Conservation (phyloP, 2,888 invertebrate species). For the Platycheirus rosarum region DNA sequence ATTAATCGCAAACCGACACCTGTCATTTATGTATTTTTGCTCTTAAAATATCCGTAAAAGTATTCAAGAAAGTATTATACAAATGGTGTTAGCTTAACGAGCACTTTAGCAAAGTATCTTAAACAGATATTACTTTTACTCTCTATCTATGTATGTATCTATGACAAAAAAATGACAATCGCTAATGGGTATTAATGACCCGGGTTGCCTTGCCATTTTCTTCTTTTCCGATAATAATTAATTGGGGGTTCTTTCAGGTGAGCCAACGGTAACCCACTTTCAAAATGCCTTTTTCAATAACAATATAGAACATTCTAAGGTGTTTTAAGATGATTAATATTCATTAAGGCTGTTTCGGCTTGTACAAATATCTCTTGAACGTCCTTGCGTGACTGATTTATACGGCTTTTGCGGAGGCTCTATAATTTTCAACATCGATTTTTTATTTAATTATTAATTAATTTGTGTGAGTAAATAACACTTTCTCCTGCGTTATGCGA, state of each 20-base stretch:
- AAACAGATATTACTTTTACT: slow-evolving; percentile 44
- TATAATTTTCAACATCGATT: slow-evolving; percentile 31
- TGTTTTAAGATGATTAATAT: slow-evolving; percentile 64
- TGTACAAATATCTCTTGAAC: background rate
- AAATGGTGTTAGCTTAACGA: background rate
- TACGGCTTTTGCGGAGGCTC: slow-evolving; percentile 19
- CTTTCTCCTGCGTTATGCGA: background rate
- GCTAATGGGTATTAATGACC: slow-evolving; percentile 67
- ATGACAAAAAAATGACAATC: slow-evolving; percentile 39
- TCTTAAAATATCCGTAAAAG: slow-evolving; percentile 21
- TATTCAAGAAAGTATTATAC: background rate
- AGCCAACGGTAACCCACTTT: background rate
- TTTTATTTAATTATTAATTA: slow-evolving; percentile 45
- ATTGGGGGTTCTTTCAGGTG: slow-evolving; percentile 10
- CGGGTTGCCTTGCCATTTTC: slow-evolving; percentile 6
- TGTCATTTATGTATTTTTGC: slow-evolving; percentile 45
- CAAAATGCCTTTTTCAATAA: background rate
- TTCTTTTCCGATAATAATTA: slow-evolving; percentile 14
- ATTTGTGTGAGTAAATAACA: slow-evolving; percentile 5
- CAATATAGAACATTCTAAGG: slow-evolving; percentile 42
- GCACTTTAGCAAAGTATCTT: slow-evolving; percentile 32
- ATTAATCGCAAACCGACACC: slow-evolving; percentile 58
- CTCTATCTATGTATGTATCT: no score
- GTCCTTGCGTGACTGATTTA: slow-evolving; percentile 39
- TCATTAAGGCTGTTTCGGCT: slow-evolving; percentile 30